Evolutionary conservation across 2,113 vertebrate genomes (phyloP).

Genomic region (Ctenodactylus gundi): DNA sequence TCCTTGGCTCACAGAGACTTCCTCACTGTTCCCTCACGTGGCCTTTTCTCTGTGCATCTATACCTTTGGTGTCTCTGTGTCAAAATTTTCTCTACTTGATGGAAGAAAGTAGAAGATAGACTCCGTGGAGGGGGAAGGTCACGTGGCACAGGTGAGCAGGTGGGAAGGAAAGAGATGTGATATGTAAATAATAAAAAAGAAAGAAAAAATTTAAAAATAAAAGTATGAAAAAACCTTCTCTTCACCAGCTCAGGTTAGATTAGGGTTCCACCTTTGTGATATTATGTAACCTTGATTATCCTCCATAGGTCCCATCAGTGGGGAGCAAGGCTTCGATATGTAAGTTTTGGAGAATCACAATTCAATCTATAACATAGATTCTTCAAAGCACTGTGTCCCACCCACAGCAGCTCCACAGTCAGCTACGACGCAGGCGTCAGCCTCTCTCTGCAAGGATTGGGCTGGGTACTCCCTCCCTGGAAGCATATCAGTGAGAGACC

Average conservation of each 20-base stretch:
- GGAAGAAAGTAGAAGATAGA: too few relatives aligned
- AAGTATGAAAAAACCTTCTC: too few relatives aligned
- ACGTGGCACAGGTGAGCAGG: too few relatives aligned
- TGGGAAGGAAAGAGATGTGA: too few relatives aligned
- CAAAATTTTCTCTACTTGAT: not conserved
- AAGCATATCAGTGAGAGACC: not conserved
- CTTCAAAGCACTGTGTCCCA: not conserved
- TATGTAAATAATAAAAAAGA: too few relatives aligned
- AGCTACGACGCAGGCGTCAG: not conserved
- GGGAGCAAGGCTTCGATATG: not conserved
- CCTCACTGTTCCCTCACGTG: accelerated
- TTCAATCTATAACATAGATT: not conserved
- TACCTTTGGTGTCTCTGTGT: not conserved
- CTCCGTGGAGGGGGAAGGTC: too few relatives aligned
- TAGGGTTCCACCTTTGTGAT: not conserved
- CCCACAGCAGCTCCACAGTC: not conserved
- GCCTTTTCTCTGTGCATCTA: not conserved
- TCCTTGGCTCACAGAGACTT: not conserved
- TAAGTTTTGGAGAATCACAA: not conserved
- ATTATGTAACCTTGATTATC: not conserved
- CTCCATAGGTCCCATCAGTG: not conserved
- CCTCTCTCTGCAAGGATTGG: not conserved
- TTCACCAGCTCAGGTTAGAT: not conserved
- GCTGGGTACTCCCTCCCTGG: not conserved
- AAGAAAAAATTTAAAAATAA: too few relatives aligned